Evolutionary conservation across 2,888 invertebrate genomes (phyloP), one percentile per base, ranked within the genome.

Genomic region (Oscheius sp.): DNA sequence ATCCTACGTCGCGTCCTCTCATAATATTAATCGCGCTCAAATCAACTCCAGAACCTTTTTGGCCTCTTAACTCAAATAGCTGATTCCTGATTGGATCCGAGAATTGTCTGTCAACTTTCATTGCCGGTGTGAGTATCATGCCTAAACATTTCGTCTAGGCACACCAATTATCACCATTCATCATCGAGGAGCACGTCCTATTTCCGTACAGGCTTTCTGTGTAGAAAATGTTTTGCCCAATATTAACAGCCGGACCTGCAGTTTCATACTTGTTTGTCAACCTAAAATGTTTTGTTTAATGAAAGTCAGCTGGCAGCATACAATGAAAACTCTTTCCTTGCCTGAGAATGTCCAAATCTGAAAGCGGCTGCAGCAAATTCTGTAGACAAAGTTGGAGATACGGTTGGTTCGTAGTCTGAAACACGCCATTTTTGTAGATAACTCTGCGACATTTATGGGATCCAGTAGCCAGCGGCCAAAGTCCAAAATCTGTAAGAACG

Each of bases 1-100:
- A 71, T 21, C 81, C 81, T 16, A 76, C 72, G 45, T 81, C 81
- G 13, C 81, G 55, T 0, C 94, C 95, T 70, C 93, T 90, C 89
- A 94, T 94, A 16, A 96, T 91, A 87, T 96, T 96, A 23, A 96
- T 90, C 0, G 95, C 93, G 18, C 95, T 92, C 69, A 96, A 91
- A 90, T 96, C 96, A 72, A 96, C 91, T 5, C 96, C 96, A 0
- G 95, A 75, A n/a, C 69, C 76, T 25, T 69, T 94, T 78, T 94
- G 93, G 77, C 93, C 92, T 9, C 93, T 92, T 87, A 95, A 94
- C 89, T 96, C 95, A 89, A 96, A 96, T n/a, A 81, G 56, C 66
- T 81, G 79, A 45, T 81, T 78, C 59, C 79, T 72, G 16, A 81
- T 81, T 35, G 81, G 79, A 75, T 78, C 79, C n/a, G 81, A 78